Base-by-base conservation (phyloP, 2,797 vertebrate genomes). In the Chaunax sp. region DNA sequence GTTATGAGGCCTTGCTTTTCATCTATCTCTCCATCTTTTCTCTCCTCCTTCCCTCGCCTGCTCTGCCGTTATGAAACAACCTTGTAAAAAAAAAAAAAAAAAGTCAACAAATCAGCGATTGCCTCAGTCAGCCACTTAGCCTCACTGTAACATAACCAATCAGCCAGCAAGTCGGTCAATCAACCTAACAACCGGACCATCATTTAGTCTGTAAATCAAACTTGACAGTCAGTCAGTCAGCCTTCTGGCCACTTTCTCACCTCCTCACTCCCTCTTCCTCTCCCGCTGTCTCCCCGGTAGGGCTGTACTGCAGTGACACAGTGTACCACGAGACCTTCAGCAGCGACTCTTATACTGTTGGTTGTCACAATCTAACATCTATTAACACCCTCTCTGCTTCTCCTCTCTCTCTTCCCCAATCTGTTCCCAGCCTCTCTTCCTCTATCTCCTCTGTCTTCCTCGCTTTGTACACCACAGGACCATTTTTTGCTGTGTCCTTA, bases 161-260 rank as follows among this genome's bases (percentile, higher is more conserved):
- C 82, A 83, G 77, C 65, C 72, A 60, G 75, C 64, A 79, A 81
- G 84, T 78, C 82, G 83, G 78, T 85, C 81, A 84, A 75, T 90
- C 83, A 86, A 69, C 69, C 81, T 79, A 86, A 87, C 87, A 84
- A 81, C 69, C 73, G 60, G 68, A 78, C 75, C 72, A 82, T 90
- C 81, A 85, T 84, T 82, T 62, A 79, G 54, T 82, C 70, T 8
- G 61, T 82, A 77, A 86, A 85, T 86, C 69, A 77, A 54, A 45
- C 12, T n/a, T 69, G 81, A 69, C 76, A 77, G 69, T 72, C 74
- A 77, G 69, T 69, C 59, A 83, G 81, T n/a, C 45, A 33, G 58
- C 64, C 65, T 63, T 74, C 76, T 52, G 65, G 74, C 63, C 60
- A 55, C 20, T 77, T 83, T 75, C 63, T 80, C 73, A 64, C 83